Conservation (phyloP, 92 coral and sea anemone genomes). For the Epizoanthus ramosus region DNA sequence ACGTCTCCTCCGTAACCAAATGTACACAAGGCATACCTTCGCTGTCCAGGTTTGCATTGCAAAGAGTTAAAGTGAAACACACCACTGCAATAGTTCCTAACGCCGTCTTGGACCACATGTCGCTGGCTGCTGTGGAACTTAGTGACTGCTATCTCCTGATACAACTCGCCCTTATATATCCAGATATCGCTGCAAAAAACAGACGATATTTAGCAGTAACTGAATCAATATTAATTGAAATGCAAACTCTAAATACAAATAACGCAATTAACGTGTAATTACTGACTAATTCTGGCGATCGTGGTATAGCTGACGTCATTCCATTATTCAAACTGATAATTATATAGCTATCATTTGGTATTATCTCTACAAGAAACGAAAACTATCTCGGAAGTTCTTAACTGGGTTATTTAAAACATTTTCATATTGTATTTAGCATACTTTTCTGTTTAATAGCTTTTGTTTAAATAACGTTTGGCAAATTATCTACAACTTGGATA, state of each 20-base stretch:
- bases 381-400: constrained; percentile 18
- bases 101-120: too few relatives aligned
- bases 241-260: neutral
- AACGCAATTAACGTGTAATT: neutral
- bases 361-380: neutral
- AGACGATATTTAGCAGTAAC: neutral
- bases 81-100: too few relatives aligned
- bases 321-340: neutral
- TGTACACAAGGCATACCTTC: too few relatives aligned
- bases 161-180: too few relatives aligned
- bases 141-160: too few relatives aligned
- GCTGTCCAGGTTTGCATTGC: too few relatives aligned
- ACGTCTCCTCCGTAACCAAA: too few relatives aligned
- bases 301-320: constrained; percentile 11
- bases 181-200: neutral
- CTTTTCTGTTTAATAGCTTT: neutral
- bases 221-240: neutral
- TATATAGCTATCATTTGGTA: neutral
- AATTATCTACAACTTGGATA: too few relatives aligned
- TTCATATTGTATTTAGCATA: neutral
- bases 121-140: too few relatives aligned
- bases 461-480: too few relatives aligned
- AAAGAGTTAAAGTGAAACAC: too few relatives aligned
- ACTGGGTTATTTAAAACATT: constrained; percentile 7
- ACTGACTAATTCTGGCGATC: constrained; percentile 1